Base-by-base conservation (phyloP, 2,888 invertebrate species). In the Ophioninae sp. region DNA sequence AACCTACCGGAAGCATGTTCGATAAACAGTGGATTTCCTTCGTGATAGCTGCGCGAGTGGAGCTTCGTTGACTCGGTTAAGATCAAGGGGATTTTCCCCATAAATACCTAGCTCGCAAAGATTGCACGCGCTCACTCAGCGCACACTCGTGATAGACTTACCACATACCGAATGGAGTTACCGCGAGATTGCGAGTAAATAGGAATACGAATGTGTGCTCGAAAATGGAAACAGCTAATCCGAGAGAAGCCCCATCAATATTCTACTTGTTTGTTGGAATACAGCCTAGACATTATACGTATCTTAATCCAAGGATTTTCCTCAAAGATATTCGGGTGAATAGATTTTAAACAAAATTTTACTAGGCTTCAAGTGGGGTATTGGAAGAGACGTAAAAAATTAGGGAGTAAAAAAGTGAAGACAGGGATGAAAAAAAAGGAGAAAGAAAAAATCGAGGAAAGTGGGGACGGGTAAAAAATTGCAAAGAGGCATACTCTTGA, bases 1-100 rank as follows among this genome's bases (percentile, higher is more conserved):
- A 90, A 88, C 87, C 88, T 88, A 86, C 88, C 88, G 84, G 87
- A 89, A 89, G 89, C 90, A 91, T 91, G 90, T 91, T 91, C 91
- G 89, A 91, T 91, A 90, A 91, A 91, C 90, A 91, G 89, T 89
- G 71, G 80, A 84, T 84, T 84, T 85, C 76, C 83, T 77, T 64
- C 63, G 76, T 79, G 75, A 68, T 65, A 68, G 61, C 73, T 73
- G 73, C 30, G 75, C 73, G 65, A 59, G 67, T 7, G 73, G 79
- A 77, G 79, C 81, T 79, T 39, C 82, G 79, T 76, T 67, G 65
- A 72, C 81, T 81, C 81, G 79, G 85, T 85, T 84, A 86, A 86
- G 87, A 87, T 87, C 85, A 86, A 85, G 86, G 73, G 86, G 82
- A 86, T 87, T 87, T 86, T 76, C 84, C 77, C 82, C 79, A 87